phyloP scores from a whole-genome alignment of 2,888 invertebrate species.

The Auanema sp. region DNA sequence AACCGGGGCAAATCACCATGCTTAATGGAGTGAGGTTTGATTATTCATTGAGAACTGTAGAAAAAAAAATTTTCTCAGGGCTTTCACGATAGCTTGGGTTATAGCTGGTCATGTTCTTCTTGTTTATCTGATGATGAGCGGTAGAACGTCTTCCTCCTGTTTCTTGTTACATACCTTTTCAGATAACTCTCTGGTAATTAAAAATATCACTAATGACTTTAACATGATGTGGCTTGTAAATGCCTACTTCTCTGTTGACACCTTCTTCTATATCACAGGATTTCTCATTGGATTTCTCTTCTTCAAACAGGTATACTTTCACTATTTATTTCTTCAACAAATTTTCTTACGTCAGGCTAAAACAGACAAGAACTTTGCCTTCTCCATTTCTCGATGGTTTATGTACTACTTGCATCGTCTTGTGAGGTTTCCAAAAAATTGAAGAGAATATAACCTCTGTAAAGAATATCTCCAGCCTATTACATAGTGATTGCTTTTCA shows the following conservation, averaged over 20 bases:
- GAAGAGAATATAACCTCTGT: not conserved
- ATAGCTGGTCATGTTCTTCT: conserved; percentile 12
- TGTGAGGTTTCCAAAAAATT: conserved; percentile 20
- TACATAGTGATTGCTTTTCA: conserved; percentile 42
- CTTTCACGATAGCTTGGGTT: conserved; percentile 14
- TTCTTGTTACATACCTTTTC: too few species aligned
- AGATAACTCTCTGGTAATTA: conserved; percentile 9
- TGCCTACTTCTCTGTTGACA: conserved; percentile 38
- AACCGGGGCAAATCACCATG: conserved; percentile 13
- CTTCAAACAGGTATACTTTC: conserved; percentile 23
- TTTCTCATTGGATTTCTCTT: conserved; percentile 31
- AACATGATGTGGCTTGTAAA: conserved; percentile 9
- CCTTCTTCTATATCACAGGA: conserved; percentile 37
- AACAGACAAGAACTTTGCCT: conserved; percentile 18
- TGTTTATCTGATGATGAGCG: conserved; percentile 1
- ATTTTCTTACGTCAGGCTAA: conserved; percentile 8
- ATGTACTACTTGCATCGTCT: conserved; percentile 51
- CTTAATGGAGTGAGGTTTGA: conserved; percentile 10
- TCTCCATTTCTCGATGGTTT: conserved; percentile 38
- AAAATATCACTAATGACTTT: not conserved
- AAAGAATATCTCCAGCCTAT: conserved; percentile 41
- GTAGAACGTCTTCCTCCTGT: not conserved
- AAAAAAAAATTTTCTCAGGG: not conserved
- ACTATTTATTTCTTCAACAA: not conserved
- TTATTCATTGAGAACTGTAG: too few species aligned